Conservation (phyloP, 2,888 invertebrate genomes). For the Ditula angustiorana region DNA sequence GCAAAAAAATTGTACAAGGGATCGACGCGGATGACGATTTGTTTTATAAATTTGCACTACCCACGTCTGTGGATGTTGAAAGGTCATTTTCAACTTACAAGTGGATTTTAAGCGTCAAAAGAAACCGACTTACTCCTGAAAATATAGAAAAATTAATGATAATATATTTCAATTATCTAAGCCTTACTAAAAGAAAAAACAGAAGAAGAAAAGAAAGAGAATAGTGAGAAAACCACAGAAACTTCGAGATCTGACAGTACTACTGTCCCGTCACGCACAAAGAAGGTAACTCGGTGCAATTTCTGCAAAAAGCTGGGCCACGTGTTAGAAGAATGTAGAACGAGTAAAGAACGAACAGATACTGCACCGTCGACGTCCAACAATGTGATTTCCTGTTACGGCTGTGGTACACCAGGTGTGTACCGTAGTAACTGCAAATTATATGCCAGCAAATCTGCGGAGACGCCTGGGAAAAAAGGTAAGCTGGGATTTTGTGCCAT, state of each 20-base stretch:
- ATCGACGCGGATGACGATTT: background rate
- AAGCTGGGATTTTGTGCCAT: constrained; percentile 13
- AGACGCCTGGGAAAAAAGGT: background rate
- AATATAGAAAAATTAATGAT: constrained; percentile 1
- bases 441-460: background rate
- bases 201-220: background rate
- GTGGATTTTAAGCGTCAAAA: constrained; percentile 6
- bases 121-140: background rate
- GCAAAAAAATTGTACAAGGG: background rate
- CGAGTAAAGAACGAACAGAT: background rate
- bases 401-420: constrained; percentile 35
- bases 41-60: background rate
- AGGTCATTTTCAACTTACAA: constrained; percentile 8
- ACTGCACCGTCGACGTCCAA: constrained; percentile 1
- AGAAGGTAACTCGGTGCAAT: background rate
- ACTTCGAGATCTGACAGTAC: background rate
- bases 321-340: constrained; percentile 7
- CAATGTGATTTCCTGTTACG: constrained; percentile 13
- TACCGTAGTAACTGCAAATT: constrained; percentile 10
- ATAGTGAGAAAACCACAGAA: background rate
- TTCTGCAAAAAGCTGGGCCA: constrained; percentile 18
- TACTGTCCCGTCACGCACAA: background rate
- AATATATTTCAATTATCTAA: constrained; percentile 10
- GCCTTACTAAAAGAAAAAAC: background rate
- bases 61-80: constrained; percentile 10